Base-by-base conservation (phyloP, 30 jellyfish, hydroid and myxozoan species). In the Sanderia malayensis region DNA sequence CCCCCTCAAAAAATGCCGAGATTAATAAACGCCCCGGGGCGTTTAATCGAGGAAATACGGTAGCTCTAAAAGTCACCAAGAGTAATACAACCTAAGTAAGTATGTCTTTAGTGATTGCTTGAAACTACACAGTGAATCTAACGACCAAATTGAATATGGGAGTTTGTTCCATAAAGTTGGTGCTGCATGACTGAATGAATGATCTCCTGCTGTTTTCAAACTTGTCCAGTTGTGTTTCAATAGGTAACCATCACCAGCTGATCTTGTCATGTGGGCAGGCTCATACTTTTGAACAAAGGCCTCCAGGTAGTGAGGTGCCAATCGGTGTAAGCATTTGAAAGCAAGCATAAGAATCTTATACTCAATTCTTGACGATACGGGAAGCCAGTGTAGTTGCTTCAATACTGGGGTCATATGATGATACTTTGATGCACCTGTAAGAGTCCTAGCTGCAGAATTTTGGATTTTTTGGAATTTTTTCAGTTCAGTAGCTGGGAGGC, bases 331-430 rank as follows among this genome's bases (percentile, higher is more conserved):
- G 28, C 83, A 71, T 52, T 71, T 71, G 83, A 71, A 71, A 10
- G 83, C 83, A 71, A 71, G 83, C 83, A 71, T 46, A 32, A 47
- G 73, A 71, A 71, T 71, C 73, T 71, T 71, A 59, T 52, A 71
- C 73, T 71, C 73, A 52, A 71, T 71, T 52, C 81, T 69, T 69
- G 69, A 69, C 23, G 49, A 60, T 25, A 17, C 73, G 49, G 46
- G 73, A 57, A 60, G 73, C 73, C 73, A 60, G 73, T 60, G 73
- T 53, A 60, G 73, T 20, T 17, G 73, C 46, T 60, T 60, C 73
- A 31, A 60, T 60, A 60, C 46, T 27, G 73, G 46, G 73, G 73
- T 60, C 49, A 60, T 60, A 60, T 60, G 73, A 60, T 60, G 55
- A 60, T 60, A 60, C 73, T 60, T 60, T 17, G 73, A 60, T 60